Percentiles rank a stretch among this genome's conserved stretches.
phyloP scores from a whole-genome alignment of 2,113 vertebrate species.

The Brachirus orientalis region DNA sequence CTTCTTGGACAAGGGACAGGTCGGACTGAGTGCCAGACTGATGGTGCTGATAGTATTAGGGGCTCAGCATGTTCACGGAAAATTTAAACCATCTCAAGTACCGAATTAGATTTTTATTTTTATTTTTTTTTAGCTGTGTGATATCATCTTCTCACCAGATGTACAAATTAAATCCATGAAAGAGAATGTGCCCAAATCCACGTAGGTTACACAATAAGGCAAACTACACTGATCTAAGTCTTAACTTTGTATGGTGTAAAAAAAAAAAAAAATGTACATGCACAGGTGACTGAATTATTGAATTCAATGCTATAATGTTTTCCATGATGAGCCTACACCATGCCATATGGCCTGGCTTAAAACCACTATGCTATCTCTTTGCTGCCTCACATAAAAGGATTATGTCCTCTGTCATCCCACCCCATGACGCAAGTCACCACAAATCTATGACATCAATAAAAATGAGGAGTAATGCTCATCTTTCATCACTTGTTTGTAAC shows the following conservation, averaged over 20 bases:
- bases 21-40: conserved; percentile 33
- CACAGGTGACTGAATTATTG: conserved; percentile 21
- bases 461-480: not conserved
- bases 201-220: conserved; percentile 14
- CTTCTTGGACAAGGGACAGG: conserved; percentile 59
- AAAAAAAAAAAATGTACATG: not conserved
- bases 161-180: too few species aligned
- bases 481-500: not conserved
- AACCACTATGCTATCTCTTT: conserved; percentile 12
- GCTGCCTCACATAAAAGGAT: conserved; percentile 38
- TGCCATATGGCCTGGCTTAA: conserved; percentile 15
- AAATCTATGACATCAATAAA: not conserved
- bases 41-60: conserved; percentile 10
- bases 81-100: conserved; percentile 4
- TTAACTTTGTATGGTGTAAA: not conserved
- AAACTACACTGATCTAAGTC: not conserved
- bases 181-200: not conserved
- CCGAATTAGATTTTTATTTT: not conserved
- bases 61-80: conserved; percentile 23
- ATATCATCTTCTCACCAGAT: conserved; percentile 31
- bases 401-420: conserved; percentile 13
- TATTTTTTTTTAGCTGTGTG: not conserved
- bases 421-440: conserved; percentile 10
- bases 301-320: not conserved
- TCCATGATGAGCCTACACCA: conserved; percentile 15